Percentiles rank a stretch among this genome's conserved stretches.
phyloP scores from a whole-genome alignment of 2,888 invertebrate genomes.

The Pachliopta kotzebuea region DNA sequence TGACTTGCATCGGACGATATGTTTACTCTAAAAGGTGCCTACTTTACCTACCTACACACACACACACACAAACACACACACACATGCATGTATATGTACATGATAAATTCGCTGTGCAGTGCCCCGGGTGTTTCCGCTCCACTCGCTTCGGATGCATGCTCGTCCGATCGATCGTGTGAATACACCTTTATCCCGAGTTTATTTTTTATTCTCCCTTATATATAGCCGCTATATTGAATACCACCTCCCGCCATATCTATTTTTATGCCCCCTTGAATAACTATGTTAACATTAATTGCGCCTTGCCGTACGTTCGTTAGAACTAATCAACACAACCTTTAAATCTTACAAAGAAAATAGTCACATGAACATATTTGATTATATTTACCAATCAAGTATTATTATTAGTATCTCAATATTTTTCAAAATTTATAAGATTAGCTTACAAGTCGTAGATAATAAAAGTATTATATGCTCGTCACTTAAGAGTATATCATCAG shows the following conservation, averaged over 20 bases:
- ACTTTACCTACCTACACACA: conserved; percentile 35
- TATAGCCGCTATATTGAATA: conserved; percentile 37
- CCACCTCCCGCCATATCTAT: conserved; percentile 14
- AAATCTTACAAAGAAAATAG: too few species aligned
- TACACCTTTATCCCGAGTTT: conserved; percentile 63
- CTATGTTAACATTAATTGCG: background rate
- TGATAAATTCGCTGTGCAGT: conserved; percentile 69
- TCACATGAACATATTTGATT: too few species aligned
- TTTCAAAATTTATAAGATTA: too few species aligned
- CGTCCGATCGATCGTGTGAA: conserved; percentile 67
- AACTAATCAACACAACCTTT: too few species aligned
- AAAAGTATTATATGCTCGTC: too few species aligned
- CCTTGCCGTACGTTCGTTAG: too few species aligned
- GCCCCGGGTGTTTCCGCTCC: conserved; percentile 69
- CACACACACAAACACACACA: conserved; percentile 50
- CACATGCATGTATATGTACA: conserved; percentile 41
- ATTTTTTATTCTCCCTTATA: conserved; percentile 53
- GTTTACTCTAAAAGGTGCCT: conserved; percentile 46
- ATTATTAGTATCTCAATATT: too few species aligned
- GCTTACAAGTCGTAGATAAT: too few species aligned
- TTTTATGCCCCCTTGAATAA: background rate
- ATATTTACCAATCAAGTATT: too few species aligned
- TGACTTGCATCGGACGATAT: conserved; percentile 33
- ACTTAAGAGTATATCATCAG: too few species aligned
- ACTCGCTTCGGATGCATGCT: conserved; percentile 65